Percentiles rank a stretch among this genome's conserved stretches.
These are phyloP conservation scores for Petrocephalus microphthalmus DNA, from an alignment of 2,113 vertebrate genomes.

Conservation along the genomic window DNA sequence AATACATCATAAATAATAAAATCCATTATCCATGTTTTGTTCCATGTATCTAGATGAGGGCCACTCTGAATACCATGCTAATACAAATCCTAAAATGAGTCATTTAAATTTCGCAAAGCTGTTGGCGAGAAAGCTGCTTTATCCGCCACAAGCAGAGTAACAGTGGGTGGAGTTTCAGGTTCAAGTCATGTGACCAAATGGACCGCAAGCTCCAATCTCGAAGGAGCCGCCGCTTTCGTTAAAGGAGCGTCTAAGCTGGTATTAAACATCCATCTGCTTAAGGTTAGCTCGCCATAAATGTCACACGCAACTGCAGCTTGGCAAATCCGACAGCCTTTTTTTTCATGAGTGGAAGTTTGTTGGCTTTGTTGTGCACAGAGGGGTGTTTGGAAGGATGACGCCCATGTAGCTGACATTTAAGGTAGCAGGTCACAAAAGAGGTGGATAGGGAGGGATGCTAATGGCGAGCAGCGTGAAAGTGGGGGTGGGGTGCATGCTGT, in stretches of 20 bases:
- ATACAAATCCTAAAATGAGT: background rate
- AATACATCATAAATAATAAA: background rate
- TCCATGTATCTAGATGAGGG: background rate
- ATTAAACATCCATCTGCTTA: background rate
- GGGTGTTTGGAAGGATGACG: background rate
- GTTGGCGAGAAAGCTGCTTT: background rate
- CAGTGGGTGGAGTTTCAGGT: background rate
- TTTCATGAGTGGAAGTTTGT: background rate
- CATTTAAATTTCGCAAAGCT: background rate
- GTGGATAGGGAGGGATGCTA: background rate
- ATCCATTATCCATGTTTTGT: background rate
- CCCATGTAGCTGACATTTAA: background rate
- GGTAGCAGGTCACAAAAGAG: background rate
- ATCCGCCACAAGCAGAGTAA: background rate
- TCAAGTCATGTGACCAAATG: background rate
- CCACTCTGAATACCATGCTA: background rate
- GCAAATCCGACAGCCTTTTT: background rate
- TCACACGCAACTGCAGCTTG: background rate
- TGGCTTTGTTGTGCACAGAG: background rate
- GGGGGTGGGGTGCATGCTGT: background rate
- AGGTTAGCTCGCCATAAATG: background rate
- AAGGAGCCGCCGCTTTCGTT: background rate
- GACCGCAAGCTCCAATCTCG: background rate
- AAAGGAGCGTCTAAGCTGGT: background rate
- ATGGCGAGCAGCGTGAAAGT: background rate